Base-by-base conservation (phyloP, 2,113 vertebrate species). In the Caranx ignobilis region DNA sequence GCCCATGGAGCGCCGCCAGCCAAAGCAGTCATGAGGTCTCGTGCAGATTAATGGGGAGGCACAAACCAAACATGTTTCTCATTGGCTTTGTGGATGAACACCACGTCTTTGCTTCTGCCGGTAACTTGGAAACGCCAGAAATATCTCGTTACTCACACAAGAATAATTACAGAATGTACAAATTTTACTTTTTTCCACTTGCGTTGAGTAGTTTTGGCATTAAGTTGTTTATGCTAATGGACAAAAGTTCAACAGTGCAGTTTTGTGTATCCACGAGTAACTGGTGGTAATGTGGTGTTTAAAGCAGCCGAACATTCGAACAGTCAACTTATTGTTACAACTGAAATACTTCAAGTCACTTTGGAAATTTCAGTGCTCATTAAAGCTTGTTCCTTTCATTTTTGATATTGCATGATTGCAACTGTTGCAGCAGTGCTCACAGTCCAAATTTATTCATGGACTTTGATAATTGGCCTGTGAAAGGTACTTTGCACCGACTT, bases 91-190 rank as follows among this genome's bases (percentile, higher is more conserved):
- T 84, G 80, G 84, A 89, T 63, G 81, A 85, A 84, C 83, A 74
- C 82, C 81, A n/a, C 59, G 71, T 83, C 84, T 91, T 83, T 91
- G 87, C 89, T 87, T 83, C 88, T 81, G 83, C 79, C 79, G 73
- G 88, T 92, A 81, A 72, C 89, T 81, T 76, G 79, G 91, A 90
- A 91, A 91, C 90, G 59, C 55, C 0, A 75, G 54, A 74, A 87
- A 88, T 91, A 92, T 93, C 79, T 72, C 72, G 88, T 93, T 93
- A 92, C 92, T 92, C 92, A 91, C 89, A 88, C 87, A 79, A 77
- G 83, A 90, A 91, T 91, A 93, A 93, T 94, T 93, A 84, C 87
- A 79, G 83, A 90, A 91, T 87, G 88, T 82, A 86, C 81, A 77
- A 69, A 82, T 85, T 83, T 64, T 34, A 62, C 72, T 82, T 89